phyloP scores from a whole-genome alignment of 1,140 invertebrate species.

The Bombus sibiricus region DNA sequence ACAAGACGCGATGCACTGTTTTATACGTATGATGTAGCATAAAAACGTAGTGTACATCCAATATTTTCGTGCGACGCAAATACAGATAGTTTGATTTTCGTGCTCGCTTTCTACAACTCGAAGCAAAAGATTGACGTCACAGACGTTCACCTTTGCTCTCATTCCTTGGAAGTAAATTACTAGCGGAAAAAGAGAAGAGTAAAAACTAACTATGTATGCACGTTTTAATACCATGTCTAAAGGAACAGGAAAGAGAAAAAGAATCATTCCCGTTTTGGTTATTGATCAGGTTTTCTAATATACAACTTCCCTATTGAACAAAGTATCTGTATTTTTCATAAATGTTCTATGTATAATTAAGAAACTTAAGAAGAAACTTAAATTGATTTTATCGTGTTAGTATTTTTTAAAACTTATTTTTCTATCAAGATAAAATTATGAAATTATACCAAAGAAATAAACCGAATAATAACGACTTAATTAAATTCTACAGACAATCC shows the following conservation, averaged over 20 bases:
- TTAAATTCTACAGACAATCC: background rate
- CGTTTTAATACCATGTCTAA: background rate
- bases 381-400: too few relatives aligned
- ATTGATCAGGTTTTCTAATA: too few relatives aligned
- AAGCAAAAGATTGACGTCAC: background rate
- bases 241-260: background rate
- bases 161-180: background rate
- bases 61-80: too few relatives aligned
- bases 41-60: background rate
- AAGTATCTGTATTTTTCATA: too few relatives aligned
- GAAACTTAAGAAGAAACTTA: too few relatives aligned
- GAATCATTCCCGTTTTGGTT: background rate
- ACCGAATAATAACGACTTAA: background rate
- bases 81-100: background rate
- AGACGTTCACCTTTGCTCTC: constrained; percentile 3
- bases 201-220: background rate
- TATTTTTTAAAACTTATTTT: background rate
- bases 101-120: background rate
- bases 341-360: too few relatives aligned
- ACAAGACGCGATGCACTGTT: too few relatives aligned
- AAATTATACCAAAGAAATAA: background rate
- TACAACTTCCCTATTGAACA: too few relatives aligned
- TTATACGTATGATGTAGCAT: too few relatives aligned
- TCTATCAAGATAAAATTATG: background rate
- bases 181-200: background rate